A percentile compares a stretch with the other conserved stretches of the same genome.
Evolutionary conservation across 2,888 invertebrate genomes (phyloP).

Genomic region (Drosophila algonquin): DNA sequence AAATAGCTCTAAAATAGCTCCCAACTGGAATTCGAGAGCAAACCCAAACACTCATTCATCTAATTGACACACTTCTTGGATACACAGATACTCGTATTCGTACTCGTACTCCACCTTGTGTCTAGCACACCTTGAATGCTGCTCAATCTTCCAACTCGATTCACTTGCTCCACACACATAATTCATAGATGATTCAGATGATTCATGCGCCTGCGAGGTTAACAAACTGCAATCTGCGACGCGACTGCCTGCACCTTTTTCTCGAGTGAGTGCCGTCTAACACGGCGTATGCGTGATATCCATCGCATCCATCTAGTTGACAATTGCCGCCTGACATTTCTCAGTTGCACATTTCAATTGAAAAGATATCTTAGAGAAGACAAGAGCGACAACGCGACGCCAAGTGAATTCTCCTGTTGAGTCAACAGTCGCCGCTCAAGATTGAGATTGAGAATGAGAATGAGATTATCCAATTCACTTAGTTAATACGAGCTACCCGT

Average conservation of each 20-base stretch:
- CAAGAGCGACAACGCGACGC: constrained; percentile 58
- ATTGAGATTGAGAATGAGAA: constrained; percentile 41
- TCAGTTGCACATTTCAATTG: constrained; percentile 83
- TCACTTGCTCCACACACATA: constrained; percentile 27
- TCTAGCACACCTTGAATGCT: constrained; percentile 30
- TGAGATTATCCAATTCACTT: constrained; percentile 80
- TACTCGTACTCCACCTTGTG: background rate
- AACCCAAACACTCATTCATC: background rate
- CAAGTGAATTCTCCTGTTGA: constrained; percentile 36
- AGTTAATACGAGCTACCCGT: constrained; percentile 60
- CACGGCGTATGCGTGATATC: constrained; percentile 68
- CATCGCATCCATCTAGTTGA: constrained; percentile 73
- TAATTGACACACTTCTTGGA: background rate
- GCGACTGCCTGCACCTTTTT: constrained; percentile 19
- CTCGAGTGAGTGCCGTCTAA: constrained; percentile 30
- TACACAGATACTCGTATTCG: background rate
- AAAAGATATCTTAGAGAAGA: constrained; percentile 60
- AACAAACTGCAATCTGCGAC: constrained; percentile 45
- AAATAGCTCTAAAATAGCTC: background rate
- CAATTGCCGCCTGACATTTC: constrained; percentile 80
- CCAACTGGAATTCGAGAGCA: background rate
- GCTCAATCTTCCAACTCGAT: constrained; percentile 26
- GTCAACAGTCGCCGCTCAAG: constrained; percentile 26
- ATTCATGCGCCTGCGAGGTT: constrained; percentile 36
- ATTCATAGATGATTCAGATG: constrained; percentile 5